Evolutionary conservation across 2,888 invertebrate genomes (phyloP).

Genomic region (Anorthoa munda): DNA sequence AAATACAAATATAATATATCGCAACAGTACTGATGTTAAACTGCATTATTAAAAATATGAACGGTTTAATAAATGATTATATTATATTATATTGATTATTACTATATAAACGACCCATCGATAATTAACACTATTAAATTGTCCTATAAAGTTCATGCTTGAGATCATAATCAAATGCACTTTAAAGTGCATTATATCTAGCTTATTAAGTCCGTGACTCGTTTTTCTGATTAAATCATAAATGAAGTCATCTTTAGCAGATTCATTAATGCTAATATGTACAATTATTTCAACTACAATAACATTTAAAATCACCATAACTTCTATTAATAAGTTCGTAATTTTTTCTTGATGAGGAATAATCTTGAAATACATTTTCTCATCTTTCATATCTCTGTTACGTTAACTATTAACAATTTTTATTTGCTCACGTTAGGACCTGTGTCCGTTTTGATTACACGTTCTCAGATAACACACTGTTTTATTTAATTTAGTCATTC

Average conservation of each 20-base stretch:
- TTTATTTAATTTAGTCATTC: conserved; percentile 86
- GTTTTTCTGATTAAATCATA: conserved; percentile 52
- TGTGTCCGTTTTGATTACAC: conserved; percentile 86
- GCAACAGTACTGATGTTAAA: background rate
- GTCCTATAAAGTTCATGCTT: conserved; percentile 49
- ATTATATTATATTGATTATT: conserved; percentile 39
- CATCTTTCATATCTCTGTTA: conserved; percentile 53
- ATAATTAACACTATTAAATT: conserved; percentile 39
- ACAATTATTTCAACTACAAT: background rate
- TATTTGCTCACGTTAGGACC: conserved; percentile 74
- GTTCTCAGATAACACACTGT: conserved; percentile 82
- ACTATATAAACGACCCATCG: conserved; percentile 20
- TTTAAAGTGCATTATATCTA: conserved; percentile 34
- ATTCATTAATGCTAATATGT: conserved; percentile 4
- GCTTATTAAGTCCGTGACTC: conserved; percentile 50
- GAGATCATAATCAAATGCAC: conserved; percentile 55
- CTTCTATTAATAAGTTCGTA: conserved; percentile 28
- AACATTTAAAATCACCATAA: background rate
- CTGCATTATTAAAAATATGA: background rate
- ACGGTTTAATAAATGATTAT: background rate
- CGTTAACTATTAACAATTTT: conserved; percentile 62
- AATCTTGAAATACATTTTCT: conserved; percentile 41
- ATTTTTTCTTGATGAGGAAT: conserved; percentile 15
- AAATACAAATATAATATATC: background rate
- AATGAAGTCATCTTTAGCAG: conserved; percentile 47